phyloP scores from a whole-genome alignment of 35 echinoderm and acorn worm genomes.

The Amphiura filiformis region DNA sequence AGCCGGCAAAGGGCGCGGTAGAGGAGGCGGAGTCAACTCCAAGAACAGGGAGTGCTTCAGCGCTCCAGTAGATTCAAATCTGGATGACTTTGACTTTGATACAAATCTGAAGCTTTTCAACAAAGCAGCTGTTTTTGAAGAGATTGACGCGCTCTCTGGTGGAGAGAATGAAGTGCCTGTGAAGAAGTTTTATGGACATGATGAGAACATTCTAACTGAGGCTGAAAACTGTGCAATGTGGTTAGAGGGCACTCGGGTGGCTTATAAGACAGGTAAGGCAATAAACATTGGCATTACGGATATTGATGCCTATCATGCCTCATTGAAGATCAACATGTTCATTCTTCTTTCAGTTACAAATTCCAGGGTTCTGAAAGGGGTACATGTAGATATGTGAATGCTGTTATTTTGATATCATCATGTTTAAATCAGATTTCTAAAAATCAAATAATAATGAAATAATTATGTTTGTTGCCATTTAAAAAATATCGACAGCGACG shows the following conservation, averaged over 20 bases:
- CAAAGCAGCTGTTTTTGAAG: conserved; percentile 92
- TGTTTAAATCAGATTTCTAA: no score
- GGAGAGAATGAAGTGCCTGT: conserved; percentile 28
- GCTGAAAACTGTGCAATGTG: neutral
- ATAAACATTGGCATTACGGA: no score
- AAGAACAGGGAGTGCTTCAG: conserved; percentile 87
- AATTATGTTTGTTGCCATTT: no score
- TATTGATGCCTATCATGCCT: no score
- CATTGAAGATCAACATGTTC: no score
- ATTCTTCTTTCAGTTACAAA: no score
- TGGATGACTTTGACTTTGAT: conserved; percentile 97
- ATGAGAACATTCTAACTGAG: conserved; percentile 41
- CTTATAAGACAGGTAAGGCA: conserved; percentile 19
- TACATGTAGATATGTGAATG: no score
- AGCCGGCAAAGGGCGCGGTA: conserved; percentile 16
- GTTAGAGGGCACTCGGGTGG: conserved; percentile 15
- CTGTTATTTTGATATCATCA: no score
- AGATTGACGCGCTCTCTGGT: conserved; percentile 49
- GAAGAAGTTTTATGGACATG: conserved; percentile 29
- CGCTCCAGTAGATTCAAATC: conserved; percentile 68
- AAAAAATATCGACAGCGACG: no score
- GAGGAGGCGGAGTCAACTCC: conserved; percentile 38
- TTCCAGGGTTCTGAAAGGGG: no score
- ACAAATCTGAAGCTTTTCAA: conserved; percentile 85
- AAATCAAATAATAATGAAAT: no score